These are phyloP conservation scores for Sminthopsis crassicaudata DNA, from an alignment of 2,113 vertebrate species.

Conservation along the genomic window DNA sequence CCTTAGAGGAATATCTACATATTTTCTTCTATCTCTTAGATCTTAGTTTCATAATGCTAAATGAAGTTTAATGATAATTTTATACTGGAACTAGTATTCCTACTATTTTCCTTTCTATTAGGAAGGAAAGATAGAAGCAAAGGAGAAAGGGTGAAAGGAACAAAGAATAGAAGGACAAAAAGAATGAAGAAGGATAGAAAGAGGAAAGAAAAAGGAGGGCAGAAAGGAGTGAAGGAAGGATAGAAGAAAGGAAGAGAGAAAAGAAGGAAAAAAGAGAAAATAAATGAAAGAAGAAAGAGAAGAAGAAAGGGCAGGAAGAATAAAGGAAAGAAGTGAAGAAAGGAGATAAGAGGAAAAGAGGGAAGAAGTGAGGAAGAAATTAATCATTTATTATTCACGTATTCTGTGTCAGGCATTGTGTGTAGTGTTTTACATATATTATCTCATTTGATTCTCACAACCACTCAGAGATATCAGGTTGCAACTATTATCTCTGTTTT, in stretches of 20 bases:
- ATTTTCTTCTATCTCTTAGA: not conserved
- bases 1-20: not conserved
- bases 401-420: not conserved
- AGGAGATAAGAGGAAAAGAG: not conserved
- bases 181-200: conserved; percentile 6
- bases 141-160: conserved; percentile 1
- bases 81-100: not conserved
- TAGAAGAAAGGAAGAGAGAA: not conserved
- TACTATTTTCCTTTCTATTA: not conserved
- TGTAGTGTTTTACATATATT: not conserved
- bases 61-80: not conserved
- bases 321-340: not conserved
- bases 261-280: not conserved
- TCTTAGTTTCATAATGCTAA: not conserved
- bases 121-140: not conserved
- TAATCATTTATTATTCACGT: not conserved
- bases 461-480: not conserved
- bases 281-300: too few species aligned
- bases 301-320: not conserved
- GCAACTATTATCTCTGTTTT: not conserved
- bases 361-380: not conserved
- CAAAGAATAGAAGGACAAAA: not conserved
- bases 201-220: not conserved
- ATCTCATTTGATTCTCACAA: not conserved
- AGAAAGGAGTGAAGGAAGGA: not conserved